Evolutionary conservation across 1,140 invertebrate species (phyloP), one percentile per base, ranked within the genome.

Genomic region (Choristoneura fumiferana): DNA sequence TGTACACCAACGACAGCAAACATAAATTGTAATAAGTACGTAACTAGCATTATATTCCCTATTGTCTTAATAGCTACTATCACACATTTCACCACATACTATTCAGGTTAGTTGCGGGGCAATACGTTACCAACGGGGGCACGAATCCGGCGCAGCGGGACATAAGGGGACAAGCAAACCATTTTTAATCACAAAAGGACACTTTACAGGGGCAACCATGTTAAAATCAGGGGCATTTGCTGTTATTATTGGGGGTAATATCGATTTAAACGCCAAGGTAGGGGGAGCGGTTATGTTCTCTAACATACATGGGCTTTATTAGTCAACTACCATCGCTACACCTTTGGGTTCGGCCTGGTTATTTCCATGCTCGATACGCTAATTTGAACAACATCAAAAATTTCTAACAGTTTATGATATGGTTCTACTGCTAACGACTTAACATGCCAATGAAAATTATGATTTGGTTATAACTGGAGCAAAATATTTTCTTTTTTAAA

Each of bases 1-100:
- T 99, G 98, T 89, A 99, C 98, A 92, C 99, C 99, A 91, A 99
- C 99, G 83, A 99, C 98, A 89, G 98, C 98, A 92, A 99, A 99
- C 98, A 99, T 99, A 94, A 99, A 99, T 93, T 99, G 96, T 87
- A 99, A 95, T 77, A 99, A 95, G 93, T 97, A 98, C 87, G 98
- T 99, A 89, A 99, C 97, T 93, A 99, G 93, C 93, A 99, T 97
- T 93, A 99, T 99, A 94, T 99, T 99, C 90, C 97, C 97, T 92
- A 99, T 99, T 89, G 98, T 99, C 94, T 98, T 99, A 89, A 99
- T 96, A 73, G 98, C 97, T 91, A 99, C 98, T 93, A 99, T 98
- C 92, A 99, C 97, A 94, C 98, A 99, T 92, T 98, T 97, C 90
- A 99, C 98, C 92, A 99, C 98, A 93, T 98, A 98, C 96, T 98